phyloP scores from a whole-genome alignment of 2,888 invertebrate genomes.

The Cataglyphis rosenhaueri region DNA sequence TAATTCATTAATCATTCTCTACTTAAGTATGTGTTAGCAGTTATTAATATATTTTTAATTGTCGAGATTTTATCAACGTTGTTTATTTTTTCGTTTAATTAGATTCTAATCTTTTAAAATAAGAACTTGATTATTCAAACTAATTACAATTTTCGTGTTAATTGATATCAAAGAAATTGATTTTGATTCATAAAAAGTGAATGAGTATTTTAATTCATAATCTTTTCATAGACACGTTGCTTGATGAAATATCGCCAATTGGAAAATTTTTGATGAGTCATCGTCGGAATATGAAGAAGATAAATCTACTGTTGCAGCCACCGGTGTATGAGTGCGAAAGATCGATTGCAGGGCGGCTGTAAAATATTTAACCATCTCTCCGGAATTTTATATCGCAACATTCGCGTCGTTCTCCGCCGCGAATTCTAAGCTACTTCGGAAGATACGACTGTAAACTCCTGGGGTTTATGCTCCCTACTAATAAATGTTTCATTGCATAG shows the following conservation, averaged over 20 bases:
- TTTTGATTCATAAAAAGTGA: not conserved
- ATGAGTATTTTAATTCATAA: not conserved
- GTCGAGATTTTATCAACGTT: not conserved
- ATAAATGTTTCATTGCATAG: slow-evolving; percentile 40
- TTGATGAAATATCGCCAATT: not conserved
- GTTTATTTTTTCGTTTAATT: not conserved
- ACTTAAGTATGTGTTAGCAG: not conserved
- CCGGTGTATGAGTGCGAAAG: not conserved
- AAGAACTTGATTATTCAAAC: not conserved
- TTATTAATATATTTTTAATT: not conserved
- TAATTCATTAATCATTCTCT: not conserved
- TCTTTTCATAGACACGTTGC: not conserved
- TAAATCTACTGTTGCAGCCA: slow-evolving; percentile 22
- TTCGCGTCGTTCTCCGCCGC: not conserved
- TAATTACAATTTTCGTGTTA: not conserved
- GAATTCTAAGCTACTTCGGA: slow-evolving; percentile 23
- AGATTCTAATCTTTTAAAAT: not conserved
- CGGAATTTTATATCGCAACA: slow-evolving; percentile 15
- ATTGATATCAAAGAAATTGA: not conserved
- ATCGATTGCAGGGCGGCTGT: slow-evolving; percentile 27
- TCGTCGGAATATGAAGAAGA: not conserved
- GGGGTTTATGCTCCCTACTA: slow-evolving; percentile 21
- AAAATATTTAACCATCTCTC: slow-evolving; percentile 44
- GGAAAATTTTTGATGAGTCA: slow-evolving; percentile 1
- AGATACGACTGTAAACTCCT: slow-evolving; percentile 44